A percentile compares a stretch with the other conserved stretches of the same genome.
phyloP scores from a whole-genome alignment of 2,113 vertebrate species.

The Labeo rohita region DNA sequence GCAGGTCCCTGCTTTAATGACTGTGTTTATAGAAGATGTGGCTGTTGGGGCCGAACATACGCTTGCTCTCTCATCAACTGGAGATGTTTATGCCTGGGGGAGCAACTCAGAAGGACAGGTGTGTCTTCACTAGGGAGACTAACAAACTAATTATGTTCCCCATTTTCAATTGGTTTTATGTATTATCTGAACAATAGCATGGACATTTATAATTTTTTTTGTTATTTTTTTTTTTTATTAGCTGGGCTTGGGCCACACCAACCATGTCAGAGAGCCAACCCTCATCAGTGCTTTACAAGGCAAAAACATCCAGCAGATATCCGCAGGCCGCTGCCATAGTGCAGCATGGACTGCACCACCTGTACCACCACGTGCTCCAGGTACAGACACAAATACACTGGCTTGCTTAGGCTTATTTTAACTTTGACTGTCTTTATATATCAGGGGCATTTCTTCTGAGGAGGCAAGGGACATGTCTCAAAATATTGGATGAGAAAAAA shows the following conservation, averaged over 20 bases:
- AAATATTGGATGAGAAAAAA: no score
- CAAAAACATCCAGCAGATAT: constrained; percentile 79
- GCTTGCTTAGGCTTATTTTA: no score
- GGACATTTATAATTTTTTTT: not conserved
- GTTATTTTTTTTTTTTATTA: constrained; percentile 47
- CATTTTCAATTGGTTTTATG: not conserved
- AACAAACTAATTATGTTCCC: not conserved
- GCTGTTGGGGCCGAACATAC: constrained; percentile 80
- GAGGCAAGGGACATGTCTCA: no score
- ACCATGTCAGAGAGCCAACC: constrained; percentile 76
- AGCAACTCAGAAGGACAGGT: constrained; percentile 84
- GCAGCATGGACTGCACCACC: constrained; percentile 80
- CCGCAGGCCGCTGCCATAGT: constrained; percentile 82
- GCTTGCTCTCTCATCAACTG: constrained; percentile 74
- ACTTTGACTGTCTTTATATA: no score
- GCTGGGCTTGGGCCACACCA: constrained; percentile 80
- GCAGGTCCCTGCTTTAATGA: constrained; percentile 76
- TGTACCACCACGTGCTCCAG: constrained; percentile 74
- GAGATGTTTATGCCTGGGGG: constrained; percentile 81
- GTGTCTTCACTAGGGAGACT: not conserved
- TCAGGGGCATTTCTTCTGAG: no score
- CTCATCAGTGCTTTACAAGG: constrained; percentile 74
- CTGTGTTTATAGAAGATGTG: constrained; percentile 77
- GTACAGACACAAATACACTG: constrained; percentile 53
- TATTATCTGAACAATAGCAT: not conserved